phyloP scores from a whole-genome alignment of 2,113 vertebrate species.

The Dasyprocta punctata region DNA sequence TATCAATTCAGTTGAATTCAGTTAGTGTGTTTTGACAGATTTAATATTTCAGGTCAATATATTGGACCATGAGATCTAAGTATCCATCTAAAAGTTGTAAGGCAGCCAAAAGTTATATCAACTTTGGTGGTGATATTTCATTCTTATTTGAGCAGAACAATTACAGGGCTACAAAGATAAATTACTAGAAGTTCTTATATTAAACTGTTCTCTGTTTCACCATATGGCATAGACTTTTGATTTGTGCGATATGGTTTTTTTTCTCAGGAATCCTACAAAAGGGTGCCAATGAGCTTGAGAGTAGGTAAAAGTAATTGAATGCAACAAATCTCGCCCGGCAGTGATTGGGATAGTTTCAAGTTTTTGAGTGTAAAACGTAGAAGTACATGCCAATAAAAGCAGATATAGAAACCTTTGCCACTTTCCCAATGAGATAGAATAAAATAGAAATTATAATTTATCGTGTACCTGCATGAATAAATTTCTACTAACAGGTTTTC shows the following conservation, averaged over 20 bases:
- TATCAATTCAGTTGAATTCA: slow-evolving; percentile 62
- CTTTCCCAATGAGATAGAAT: neutral
- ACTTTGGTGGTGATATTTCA: slow-evolving; percentile 71
- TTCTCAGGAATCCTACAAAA: neutral
- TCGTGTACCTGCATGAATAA: neutral
- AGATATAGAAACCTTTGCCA: neutral
- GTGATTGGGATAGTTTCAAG: neutral
- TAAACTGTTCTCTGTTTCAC: slow-evolving; percentile 63
- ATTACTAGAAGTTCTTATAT: slow-evolving; percentile 67
- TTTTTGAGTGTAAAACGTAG: neutral
- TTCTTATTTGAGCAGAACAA: slow-evolving; percentile 73
- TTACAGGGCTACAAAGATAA: slow-evolving; percentile 63
- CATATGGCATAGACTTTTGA: slow-evolving; percentile 52
- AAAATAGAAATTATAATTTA: neutral
- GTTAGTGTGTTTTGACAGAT: slow-evolving; percentile 73
- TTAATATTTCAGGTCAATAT: slow-evolving; percentile 76
- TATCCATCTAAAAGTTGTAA: slow-evolving; percentile 76
- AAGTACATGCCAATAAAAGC: neutral
- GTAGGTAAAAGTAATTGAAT: neutral
- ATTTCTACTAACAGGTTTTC: neutral
- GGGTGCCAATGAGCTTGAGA: neutral
- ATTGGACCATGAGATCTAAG: slow-evolving; percentile 58
- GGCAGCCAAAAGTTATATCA: slow-evolving; percentile 70
- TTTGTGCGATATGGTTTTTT: slow-evolving; percentile 56
- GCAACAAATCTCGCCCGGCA: neutral